A percentile compares a stretch with the other conserved stretches of the same genome.
Evolutionary conservation across 2,888 invertebrate genomes (phyloP).

Genomic region (Graphium colonna): DNA sequence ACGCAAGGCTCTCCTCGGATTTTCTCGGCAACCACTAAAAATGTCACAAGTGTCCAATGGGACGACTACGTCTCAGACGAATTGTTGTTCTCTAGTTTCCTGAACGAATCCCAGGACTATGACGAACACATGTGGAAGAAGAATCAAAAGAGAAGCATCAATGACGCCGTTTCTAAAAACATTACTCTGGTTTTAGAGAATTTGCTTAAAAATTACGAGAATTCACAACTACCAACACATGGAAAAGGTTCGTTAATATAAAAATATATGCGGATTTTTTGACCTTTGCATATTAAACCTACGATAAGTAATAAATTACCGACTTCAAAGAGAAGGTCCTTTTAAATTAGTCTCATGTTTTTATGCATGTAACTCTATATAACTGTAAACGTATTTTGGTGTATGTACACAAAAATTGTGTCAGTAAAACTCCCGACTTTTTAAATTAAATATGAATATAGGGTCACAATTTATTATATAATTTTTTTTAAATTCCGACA

Average conservation of each 20-base stretch:
- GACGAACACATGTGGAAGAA: constrained; percentile 49
- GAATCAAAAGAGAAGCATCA: constrained; percentile 75
- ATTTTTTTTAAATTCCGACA: too few species aligned
- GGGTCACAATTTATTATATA: too few species aligned
- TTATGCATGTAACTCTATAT: too few species aligned
- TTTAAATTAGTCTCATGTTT: too few species aligned
- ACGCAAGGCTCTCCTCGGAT: constrained; percentile 55
- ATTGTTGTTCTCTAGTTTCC: constrained; percentile 56
- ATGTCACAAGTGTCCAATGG: constrained; percentile 54
- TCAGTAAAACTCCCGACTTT: too few species aligned
- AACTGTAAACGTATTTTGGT: too few species aligned
- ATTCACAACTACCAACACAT: constrained; percentile 93
- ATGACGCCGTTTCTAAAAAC: constrained; percentile 89
- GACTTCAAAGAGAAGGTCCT: too few species aligned
- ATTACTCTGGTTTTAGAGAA: constrained; percentile 92
- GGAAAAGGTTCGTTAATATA: constrained; percentile 83
- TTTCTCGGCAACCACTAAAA: constrained; percentile 59
- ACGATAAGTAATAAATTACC: too few species aligned
- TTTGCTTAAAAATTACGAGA: constrained; percentile 93
- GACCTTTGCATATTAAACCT: too few species aligned
- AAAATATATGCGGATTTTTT: too few species aligned
- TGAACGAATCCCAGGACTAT: constrained; percentile 55
- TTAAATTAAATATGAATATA: too few species aligned
- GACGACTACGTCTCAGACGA: constrained; percentile 47
- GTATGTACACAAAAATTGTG: too few species aligned